Evolutionary conservation across 2,888 invertebrate genomes (phyloP).

Genomic region (Cataglyphis livida): DNA sequence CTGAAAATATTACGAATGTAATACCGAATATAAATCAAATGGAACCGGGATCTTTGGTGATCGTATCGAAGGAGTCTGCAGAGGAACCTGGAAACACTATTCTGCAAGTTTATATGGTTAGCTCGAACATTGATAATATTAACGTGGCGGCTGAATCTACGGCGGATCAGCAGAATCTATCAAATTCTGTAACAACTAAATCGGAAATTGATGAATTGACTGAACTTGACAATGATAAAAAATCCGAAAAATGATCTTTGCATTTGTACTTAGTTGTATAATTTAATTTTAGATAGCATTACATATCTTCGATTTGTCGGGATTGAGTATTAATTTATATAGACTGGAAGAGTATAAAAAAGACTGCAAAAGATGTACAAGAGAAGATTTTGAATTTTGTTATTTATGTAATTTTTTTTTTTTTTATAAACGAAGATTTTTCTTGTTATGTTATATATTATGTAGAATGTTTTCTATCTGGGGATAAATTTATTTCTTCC

Average conservation of each 20-base stretch:
- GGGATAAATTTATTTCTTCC: neutral
- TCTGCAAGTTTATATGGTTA: constrained; percentile 87
- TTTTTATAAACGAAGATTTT: neutral
- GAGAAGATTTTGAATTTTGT: too few species aligned
- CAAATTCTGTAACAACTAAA: constrained; percentile 82
- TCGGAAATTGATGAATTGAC: constrained; percentile 65
- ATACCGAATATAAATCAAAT: constrained; percentile 79
- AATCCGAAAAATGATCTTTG: constrained; percentile 55
- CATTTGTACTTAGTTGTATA: neutral
- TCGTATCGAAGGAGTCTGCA: constrained; percentile 86
- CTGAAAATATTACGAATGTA: constrained; percentile 70
- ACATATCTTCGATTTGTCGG: neutral
- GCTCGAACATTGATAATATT: constrained; percentile 77
- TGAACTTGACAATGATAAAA: constrained; percentile 55
- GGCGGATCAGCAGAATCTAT: constrained; percentile 78
- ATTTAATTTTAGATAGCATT: neutral
- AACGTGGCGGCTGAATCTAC: constrained; percentile 70
- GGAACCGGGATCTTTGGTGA: constrained; percentile 86
- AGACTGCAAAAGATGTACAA: neutral
- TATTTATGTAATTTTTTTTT: neutral
- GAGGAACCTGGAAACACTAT: constrained; percentile 84
- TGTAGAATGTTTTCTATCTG: neutral
- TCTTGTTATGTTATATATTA: neutral
- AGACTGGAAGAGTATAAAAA: neutral
- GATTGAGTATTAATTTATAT: constrained; percentile 8